Base-by-base conservation (phyloP, 2,888 invertebrate species). In the Cryptocephalus moraei region DNA sequence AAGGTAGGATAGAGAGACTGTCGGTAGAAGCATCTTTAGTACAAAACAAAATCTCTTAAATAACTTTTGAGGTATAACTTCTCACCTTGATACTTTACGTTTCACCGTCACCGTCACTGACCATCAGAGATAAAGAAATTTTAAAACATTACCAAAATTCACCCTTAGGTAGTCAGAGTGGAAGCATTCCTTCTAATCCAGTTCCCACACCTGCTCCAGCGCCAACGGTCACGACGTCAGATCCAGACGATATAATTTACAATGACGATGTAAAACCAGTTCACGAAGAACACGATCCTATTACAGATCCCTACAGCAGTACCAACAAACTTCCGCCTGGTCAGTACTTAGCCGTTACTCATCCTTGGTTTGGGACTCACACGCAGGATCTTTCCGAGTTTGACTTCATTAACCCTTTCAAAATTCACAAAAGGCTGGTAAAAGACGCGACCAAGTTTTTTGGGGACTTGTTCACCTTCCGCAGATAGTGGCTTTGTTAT, bases 261-360 rank as follows among this genome's bases (percentile, higher is more conserved):
- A 63, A 58, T 43, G 65, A 64, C 42, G 60, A 63, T 39, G 50
- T 51, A n/a, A 60, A 56, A 50, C 64, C 65, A 13, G 62, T 64
- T 14, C 51, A 64, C 46, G 63, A 64, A 57, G 53, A 56, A 43
- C 53, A 62, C 44, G 64, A 65, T 53, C 56, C 54, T 44, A 55
- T 56, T 56, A 48, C 49, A 56, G 56, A 45, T 50, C 39, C 43
- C 31, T 39, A 48, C 45, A 48, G 36, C 36, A 36, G 36, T 6
- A 12, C 4, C n/a, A 22, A 50, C 40, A 47, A 49, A 40, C 44
- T 55, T 39, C 50, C 51, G 33, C 54, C 54, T 13, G 59, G 59
- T 50, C 56, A 56, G 51, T 59, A 57, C 50, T 22, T 58, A 44
- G 44, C 43, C 8, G 45, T 53, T 41, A 56, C 56, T 13, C 53